Percentiles rank a stretch among this genome's conserved stretches.
These are phyloP conservation scores for Cydia pomonella DNA, from an alignment of 1,140 invertebrate species.

Conservation along the genomic window DNA sequence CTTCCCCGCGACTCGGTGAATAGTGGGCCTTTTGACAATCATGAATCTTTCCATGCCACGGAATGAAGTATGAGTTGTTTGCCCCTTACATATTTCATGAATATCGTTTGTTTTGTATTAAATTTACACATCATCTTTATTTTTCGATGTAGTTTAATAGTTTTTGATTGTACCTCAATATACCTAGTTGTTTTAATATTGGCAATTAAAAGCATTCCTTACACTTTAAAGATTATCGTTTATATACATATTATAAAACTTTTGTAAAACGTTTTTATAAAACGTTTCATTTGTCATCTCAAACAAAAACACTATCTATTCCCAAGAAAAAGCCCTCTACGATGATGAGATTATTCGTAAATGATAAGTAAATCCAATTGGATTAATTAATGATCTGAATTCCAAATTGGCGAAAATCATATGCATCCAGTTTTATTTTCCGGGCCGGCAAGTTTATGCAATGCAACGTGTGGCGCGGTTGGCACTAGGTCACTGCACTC, in stretches of 20 bases:
- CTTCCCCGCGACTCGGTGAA: slow-evolving; percentile 3
- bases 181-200: too few relatives aligned
- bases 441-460: slow-evolving; percentile 55
- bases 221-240: too few relatives aligned
- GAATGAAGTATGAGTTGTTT: slow-evolving; percentile 23
- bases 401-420: slow-evolving; percentile 34
- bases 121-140: not conserved
- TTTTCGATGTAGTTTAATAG: not conserved
- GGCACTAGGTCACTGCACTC: slow-evolving; percentile 74
- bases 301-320: too few relatives aligned
- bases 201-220: too few relatives aligned
- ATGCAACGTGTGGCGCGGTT: slow-evolving; percentile 63
- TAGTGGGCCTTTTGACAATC: slow-evolving; percentile 30
- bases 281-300: too few relatives aligned
- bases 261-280: too few relatives aligned
- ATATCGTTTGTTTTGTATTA: slow-evolving; percentile 9
- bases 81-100: slow-evolving; percentile 18
- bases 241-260: too few relatives aligned
- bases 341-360: too few relatives aligned
- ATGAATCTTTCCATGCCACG: slow-evolving; percentile 17
- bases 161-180: too few relatives aligned
- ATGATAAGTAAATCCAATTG: not conserved
- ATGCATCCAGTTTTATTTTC: slow-evolving; percentile 46
- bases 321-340: too few relatives aligned
- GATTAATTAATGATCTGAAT: not conserved